A percentile compares a stretch with the other conserved stretches of the same genome.
Evolutionary conservation across 2,113 vertebrate species (phyloP).

Genomic region (Hoplias malabaricus): DNA sequence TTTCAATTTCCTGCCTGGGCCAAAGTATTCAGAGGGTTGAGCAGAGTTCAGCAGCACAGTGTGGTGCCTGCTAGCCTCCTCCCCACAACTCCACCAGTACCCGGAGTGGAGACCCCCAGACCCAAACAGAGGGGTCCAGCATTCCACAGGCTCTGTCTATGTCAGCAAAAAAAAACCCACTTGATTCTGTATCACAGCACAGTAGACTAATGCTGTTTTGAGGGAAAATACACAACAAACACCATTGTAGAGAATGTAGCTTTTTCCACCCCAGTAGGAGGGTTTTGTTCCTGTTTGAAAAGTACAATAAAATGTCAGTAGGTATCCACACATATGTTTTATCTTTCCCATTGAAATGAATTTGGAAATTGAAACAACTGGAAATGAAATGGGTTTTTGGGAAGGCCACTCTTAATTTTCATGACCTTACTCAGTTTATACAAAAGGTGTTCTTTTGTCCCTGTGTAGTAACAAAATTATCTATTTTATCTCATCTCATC

Average conservation of each 20-base stretch:
- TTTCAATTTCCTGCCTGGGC: constrained; percentile 92
- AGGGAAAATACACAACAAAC: neutral
- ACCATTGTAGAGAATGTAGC: neutral
- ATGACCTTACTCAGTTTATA: constrained; percentile 10
- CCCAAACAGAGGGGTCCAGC: constrained; percentile 80
- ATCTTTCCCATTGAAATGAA: neutral
- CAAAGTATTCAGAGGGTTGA: constrained; percentile 88
- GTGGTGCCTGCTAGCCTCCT: constrained; percentile 78
- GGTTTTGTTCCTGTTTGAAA: neutral
- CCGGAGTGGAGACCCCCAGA: constrained; percentile 77
- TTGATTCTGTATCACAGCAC: constrained; percentile 28
- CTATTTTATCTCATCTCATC: constrained; percentile 13
- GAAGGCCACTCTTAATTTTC: neutral
- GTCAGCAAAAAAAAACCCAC: constrained; percentile 57
- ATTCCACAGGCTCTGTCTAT: constrained; percentile 74
- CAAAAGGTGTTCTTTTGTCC: neutral
- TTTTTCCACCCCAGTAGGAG: neutral
- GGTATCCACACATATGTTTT: neutral
- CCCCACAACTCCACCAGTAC: constrained; percentile 64
- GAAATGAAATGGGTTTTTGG: neutral
- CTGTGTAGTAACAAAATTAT: neutral
- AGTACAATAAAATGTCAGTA: neutral
- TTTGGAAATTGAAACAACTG: neutral
- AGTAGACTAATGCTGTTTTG: constrained; percentile 30
- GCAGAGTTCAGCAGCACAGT: constrained; percentile 90